Evolutionary conservation across 2,797 vertebrate genomes (phyloP), one percentile per base, ranked within the genome.

Genomic region (Basileuterus tristriatus): DNA sequence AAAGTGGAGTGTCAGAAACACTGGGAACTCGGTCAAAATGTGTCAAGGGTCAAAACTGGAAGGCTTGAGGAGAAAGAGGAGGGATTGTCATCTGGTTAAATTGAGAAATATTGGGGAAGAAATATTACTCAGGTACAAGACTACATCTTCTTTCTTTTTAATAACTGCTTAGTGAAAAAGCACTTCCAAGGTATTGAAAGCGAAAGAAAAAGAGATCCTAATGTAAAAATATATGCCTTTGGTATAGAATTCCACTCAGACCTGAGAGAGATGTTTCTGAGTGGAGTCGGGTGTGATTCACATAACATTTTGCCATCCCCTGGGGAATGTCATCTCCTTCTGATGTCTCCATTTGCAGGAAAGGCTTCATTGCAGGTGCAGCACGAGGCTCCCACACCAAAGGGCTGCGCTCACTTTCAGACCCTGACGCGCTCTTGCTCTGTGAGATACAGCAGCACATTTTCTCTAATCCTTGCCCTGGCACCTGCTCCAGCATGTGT

Each of bases 291-390:
- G 55, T 70, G 65, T 77, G 71, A 94, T 92, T 95, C 89, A 78
- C 87, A 78, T 91, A 94, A 96, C 47, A 67, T 95, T 96, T 94
- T 93, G 70, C 85, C 70, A 85, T 90, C 60, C 91, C 70, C 71
- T 78, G 43, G 90, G 85, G 80, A 90, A 87, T 44, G 63, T 91
- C 80, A 60, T 82, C 70, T 86, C 72, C 55, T 76, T 72, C 83
- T 95, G 93, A 94, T 89, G 78, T 96, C 94, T 96, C 74, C 86
- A 89, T 96, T 96, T 94, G 78, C 87, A 75, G 83, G 59, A 90
- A 56, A 67, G 44, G 59, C 80, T 95, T 90, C 83, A 26, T 55
- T 88, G 80, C 77, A 81, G 67, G 84, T 89, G 32, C 79, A 79
- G 84, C 82, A 72, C 13, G 26, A 47, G 68, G 49, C 71, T 94